Percentiles rank a stretch among this genome's conserved stretches.
These are phyloP conservation scores for Drosophila lacteicornis DNA, from an alignment of 1,140 invertebrate species.

Conservation along the genomic window DNA sequence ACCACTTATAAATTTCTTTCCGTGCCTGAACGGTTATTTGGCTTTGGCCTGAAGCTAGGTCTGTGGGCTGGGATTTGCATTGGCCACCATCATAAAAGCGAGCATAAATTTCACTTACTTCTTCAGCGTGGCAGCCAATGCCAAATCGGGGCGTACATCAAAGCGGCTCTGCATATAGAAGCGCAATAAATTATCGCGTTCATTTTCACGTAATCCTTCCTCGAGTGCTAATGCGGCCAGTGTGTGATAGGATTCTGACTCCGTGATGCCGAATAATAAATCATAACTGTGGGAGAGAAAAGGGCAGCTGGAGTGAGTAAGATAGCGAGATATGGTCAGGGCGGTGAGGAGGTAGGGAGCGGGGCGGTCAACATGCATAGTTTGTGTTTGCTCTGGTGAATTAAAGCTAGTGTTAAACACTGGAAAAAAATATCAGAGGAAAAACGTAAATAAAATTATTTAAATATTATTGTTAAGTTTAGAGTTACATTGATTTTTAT, in stretches of 20 bases:
- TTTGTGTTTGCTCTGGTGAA: slow-evolving; percentile 30
- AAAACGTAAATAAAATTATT: no score
- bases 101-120: slow-evolving; percentile 87
- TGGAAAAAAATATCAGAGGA: slow-evolving; percentile 13
- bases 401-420: slow-evolving; percentile 28
- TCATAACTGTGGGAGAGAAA: slow-evolving; percentile 89
- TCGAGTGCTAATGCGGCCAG: slow-evolving; percentile 89
- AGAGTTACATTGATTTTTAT: no score
- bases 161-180: slow-evolving; percentile 90
- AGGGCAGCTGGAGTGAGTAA: slow-evolving; percentile 27
- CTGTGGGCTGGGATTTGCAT: slow-evolving; percentile 37
- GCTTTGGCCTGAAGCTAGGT: not conserved
- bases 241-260: slow-evolving; percentile 94
- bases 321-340: not conserved
- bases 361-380: slow-evolving; percentile 38
- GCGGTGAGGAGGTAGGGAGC: not conserved
- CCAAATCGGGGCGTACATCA: slow-evolving; percentile 87
- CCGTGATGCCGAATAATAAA: slow-evolving; percentile 94
- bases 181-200: slow-evolving; percentile 91
- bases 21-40: not conserved
- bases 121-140: slow-evolving; percentile 88
- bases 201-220: slow-evolving; percentile 91
- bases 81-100: slow-evolving; percentile 62
- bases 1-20: not conserved
- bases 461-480: no score